Evolutionary conservation across 2,113 vertebrate genomes (phyloP), one percentile per base, ranked within the genome.

Genomic region (Aspidoscelis tigris): DNA sequence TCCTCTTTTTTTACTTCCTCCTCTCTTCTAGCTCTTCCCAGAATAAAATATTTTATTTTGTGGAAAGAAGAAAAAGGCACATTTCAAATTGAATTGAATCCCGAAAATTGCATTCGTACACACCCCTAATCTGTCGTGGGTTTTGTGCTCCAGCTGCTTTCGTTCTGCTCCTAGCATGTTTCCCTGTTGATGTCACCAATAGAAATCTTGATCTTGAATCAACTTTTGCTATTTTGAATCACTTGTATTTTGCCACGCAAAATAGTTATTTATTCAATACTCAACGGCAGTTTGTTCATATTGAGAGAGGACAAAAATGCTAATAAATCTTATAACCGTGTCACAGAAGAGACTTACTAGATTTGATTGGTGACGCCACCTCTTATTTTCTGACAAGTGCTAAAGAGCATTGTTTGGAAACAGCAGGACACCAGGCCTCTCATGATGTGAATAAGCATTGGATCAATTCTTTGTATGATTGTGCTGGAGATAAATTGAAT

Each of bases 401-500:
- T 87, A 21, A 73, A 0, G 0, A 74, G 14, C 10, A 39, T 86
- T 2, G 78, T 88, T 90, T 86, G 81, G n/a, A 82, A 89, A 77
- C 79, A 81, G 69, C 73, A 16, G 70, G 80, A 11, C 77, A 76
- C 79, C 80, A 81, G 65, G 55, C 64, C 58, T 90, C 89, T 87
- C 85, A 83, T 87, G 87, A 47, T 20, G 18, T 41, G 77, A 82
- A 84, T 81, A 84, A n/a, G 82, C 26, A 55, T 75, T 74, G 80
- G 78, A 88, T 76, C 72, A 88, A 81, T 90, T 87, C 87, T 55
- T 82, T 89, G 78, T n/a, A 81, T 12, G 14, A 39, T 81, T 81
- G 84, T 78, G 58, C 47, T 76, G 72, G 41, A 85, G 85, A 73
- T 89, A 73, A 87, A 89, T 76, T 88, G 86, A 90, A 85, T 86